phyloP scores from a whole-genome alignment of 2,113 vertebrate genomes.

The Isurus oxyrinchus region DNA sequence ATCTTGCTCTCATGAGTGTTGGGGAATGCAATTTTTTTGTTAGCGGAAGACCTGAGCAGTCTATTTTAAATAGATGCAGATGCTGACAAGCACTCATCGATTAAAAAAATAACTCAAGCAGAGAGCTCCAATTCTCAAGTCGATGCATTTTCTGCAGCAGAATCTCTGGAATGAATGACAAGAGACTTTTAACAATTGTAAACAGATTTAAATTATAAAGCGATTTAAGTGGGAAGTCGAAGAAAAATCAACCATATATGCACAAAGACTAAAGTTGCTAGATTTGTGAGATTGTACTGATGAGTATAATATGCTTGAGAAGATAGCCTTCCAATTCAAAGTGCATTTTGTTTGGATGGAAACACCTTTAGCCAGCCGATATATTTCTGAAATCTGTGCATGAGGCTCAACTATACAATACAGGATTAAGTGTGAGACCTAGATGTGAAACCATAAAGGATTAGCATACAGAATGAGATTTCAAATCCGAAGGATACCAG shows the following conservation, averaged over 20 bases:
- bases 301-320: background rate
- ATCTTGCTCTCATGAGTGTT: background rate
- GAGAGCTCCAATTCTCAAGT: background rate
- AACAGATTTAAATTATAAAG: background rate
- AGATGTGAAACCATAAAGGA: slow-evolving; percentile 29
- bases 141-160: background rate
- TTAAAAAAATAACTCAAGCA: background rate
- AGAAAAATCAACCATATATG: background rate
- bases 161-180: background rate
- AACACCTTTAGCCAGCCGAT: background rate
- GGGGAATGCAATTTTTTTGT: background rate
- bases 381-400: slow-evolving; percentile 3
- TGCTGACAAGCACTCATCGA: background rate
- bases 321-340: background rate
- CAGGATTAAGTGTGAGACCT: background rate
- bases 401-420: background rate
- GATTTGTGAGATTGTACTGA: background rate
- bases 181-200: background rate
- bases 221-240: background rate
- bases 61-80: background rate
- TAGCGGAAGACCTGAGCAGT: background rate
- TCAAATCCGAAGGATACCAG: slow-evolving; percentile 30
- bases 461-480: slow-evolving; percentile 25
- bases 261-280: background rate
- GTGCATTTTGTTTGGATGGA: background rate